Conservation (phyloP, 2,797 vertebrate species). For the Sitta carolinensis region DNA sequence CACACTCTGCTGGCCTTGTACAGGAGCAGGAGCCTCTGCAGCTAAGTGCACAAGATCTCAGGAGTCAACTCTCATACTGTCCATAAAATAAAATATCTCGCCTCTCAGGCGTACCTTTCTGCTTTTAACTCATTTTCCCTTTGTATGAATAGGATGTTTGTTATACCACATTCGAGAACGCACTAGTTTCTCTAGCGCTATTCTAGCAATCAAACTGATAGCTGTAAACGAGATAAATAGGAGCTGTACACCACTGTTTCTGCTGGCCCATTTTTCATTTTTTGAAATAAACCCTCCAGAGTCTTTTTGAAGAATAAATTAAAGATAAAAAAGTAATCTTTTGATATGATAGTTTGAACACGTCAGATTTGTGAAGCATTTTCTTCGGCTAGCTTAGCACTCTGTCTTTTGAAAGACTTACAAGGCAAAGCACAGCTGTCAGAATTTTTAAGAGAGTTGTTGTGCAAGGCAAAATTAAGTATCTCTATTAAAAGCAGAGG, state of each 20-base stretch:
- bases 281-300: constrained; percentile 74
- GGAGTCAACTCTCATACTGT: neutral
- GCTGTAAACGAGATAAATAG: constrained; percentile 78
- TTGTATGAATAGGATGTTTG: constrained; percentile 49
- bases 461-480: constrained; percentile 54
- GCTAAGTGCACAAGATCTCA: neutral
- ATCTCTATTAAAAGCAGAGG: constrained; percentile 39
- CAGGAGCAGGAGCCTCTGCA: neutral
- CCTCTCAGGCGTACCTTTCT: constrained; percentile 46
- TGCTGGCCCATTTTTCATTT: constrained; percentile 77
- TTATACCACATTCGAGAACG: constrained; percentile 34
- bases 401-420: constrained; percentile 62
- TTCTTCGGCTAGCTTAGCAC: constrained; percentile 10
- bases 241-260: constrained; percentile 51
- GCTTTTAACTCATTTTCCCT: constrained; percentile 60
- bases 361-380: constrained; percentile 72
- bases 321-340: constrained; percentile 73
- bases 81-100: constrained; percentile 31
- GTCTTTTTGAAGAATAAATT: constrained; percentile 76
- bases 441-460: neutral
- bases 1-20: neutral
- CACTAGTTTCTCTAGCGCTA: constrained; percentile 59
- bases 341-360: constrained; percentile 73
- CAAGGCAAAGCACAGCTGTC: constrained; percentile 42
- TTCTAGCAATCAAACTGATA: constrained; percentile 67